Percentiles rank a stretch among this genome's conserved stretches.
phyloP scores from a whole-genome alignment of 1,140 invertebrate species.

The Eurosta solidaginis region DNA sequence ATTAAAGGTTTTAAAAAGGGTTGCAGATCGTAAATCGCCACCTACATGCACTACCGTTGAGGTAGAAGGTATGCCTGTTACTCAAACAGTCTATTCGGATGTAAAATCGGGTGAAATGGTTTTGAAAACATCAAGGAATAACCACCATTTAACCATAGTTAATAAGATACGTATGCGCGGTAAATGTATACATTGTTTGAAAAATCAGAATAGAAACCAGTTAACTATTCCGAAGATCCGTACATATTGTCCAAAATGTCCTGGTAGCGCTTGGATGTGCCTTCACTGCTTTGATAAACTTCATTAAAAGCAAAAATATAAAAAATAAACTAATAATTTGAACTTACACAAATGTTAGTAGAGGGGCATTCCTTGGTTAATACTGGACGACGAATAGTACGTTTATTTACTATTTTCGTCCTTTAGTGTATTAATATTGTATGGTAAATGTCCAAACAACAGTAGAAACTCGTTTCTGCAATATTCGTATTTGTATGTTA shows the following conservation, averaged over 20 bases:
- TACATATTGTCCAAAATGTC: conserved; percentile 49
- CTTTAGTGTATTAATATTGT: too few relatives aligned
- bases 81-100: background rate
- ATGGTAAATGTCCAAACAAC: too few relatives aligned
- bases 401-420: too few relatives aligned
- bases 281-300: conserved; percentile 42
- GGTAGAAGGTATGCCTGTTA: background rate
- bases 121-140: conserved; percentile 12
- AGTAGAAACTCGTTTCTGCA: too few relatives aligned
- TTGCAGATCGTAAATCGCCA: background rate
- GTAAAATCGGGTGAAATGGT: background rate
- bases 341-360: too few relatives aligned
- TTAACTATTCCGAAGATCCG: conserved; percentile 37
- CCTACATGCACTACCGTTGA: background rate
- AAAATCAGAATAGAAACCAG: conserved; percentile 30
- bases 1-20: too few relatives aligned
- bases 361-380: too few relatives aligned
- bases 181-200: conserved; percentile 49
- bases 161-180: conserved; percentile 44
- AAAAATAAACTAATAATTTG: too few relatives aligned
- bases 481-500: too few relatives aligned
- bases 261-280: conserved; percentile 53
- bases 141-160: conserved; percentile 44
- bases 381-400: too few relatives aligned
- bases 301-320: too few relatives aligned